Percentiles rank a stretch among this genome's conserved stretches.
Evolutionary conservation across 2,888 invertebrate species (phyloP).

Genomic region (Chirona hameri): DNA sequence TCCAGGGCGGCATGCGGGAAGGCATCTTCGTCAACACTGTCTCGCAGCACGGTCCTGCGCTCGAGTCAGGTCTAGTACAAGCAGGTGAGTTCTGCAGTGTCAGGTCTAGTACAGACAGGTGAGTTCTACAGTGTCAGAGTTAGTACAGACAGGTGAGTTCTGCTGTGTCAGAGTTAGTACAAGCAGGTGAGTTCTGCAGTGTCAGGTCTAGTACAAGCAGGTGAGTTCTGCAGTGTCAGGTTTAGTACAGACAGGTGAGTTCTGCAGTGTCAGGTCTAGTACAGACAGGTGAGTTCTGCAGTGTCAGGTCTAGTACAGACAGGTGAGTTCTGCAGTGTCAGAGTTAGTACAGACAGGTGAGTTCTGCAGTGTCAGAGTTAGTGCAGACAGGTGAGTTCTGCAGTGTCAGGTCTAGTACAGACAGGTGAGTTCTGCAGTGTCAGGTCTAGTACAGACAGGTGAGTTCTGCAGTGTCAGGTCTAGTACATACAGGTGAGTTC

Average conservation of each 20-base stretch:
- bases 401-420: no score
- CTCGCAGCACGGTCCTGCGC: conserved; percentile 81
- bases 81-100: background rate
- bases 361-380: background rate
- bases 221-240: background rate
- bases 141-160: no score
- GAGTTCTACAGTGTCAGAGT: background rate
- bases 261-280: background rate
- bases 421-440: background rate
- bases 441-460: background rate
- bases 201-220: no score
- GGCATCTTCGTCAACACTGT: conserved; percentile 86
- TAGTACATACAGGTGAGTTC: background rate
- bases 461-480: background rate
- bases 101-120: no score
- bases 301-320: no score
- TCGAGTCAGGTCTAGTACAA: conserved; percentile 58
- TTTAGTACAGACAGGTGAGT: no score
- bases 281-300: background rate
- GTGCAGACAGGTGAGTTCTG: background rate
- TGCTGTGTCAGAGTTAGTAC: background rate
- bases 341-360: background rate
- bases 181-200: background rate
- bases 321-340: background rate
- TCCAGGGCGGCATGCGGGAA: conserved; percentile 84